phyloP scores from a whole-genome alignment of 2,113 vertebrate species.

The Larimichthys polyactis region DNA sequence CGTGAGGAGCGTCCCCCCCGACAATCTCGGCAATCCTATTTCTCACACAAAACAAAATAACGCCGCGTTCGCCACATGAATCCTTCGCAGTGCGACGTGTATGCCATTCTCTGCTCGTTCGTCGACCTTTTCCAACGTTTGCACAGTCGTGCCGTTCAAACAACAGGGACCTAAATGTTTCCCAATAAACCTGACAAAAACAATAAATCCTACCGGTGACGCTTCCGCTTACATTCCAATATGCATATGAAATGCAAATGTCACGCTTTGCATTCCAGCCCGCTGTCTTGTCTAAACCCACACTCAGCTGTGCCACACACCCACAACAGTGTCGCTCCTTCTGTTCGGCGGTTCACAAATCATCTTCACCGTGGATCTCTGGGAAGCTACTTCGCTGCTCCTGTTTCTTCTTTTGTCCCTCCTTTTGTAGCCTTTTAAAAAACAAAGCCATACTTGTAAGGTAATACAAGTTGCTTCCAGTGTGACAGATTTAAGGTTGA shows the following conservation, averaged over 20 bases:
- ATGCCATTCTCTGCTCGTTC: not conserved
- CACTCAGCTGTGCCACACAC: constrained; percentile 34
- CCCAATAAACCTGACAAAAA: constrained; percentile 56
- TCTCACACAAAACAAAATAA: constrained; percentile 32
- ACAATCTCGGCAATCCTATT: not conserved
- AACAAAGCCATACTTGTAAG: constrained; percentile 34
- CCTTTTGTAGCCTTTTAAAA: constrained; percentile 45
- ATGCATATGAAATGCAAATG: constrained; percentile 74
- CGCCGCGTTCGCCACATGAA: not conserved
- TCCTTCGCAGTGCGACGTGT: constrained; percentile 22
- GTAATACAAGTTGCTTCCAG: constrained; percentile 53
- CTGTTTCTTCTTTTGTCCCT: constrained; percentile 10
- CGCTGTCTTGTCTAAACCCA: constrained; percentile 12
- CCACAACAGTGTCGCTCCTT: constrained; percentile 50
- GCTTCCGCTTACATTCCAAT: not conserved
- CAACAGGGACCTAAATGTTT: constrained; percentile 41
- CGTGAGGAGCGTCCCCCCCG: constrained; percentile 22
- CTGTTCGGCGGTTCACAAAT: constrained; percentile 59
- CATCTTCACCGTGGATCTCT: constrained; percentile 40
- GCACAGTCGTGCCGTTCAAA: constrained; percentile 37
- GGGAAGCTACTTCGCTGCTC: constrained; percentile 34
- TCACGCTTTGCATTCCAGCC: constrained; percentile 50
- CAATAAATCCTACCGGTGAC: constrained; percentile 40
- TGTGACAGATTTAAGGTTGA: constrained; percentile 57
- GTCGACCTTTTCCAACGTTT: constrained; percentile 56